Evolutionary conservation across 2,888 invertebrate genomes (phyloP), one percentile per base, ranked within the genome.

Genomic region (Tetranychus truncatus): DNA sequence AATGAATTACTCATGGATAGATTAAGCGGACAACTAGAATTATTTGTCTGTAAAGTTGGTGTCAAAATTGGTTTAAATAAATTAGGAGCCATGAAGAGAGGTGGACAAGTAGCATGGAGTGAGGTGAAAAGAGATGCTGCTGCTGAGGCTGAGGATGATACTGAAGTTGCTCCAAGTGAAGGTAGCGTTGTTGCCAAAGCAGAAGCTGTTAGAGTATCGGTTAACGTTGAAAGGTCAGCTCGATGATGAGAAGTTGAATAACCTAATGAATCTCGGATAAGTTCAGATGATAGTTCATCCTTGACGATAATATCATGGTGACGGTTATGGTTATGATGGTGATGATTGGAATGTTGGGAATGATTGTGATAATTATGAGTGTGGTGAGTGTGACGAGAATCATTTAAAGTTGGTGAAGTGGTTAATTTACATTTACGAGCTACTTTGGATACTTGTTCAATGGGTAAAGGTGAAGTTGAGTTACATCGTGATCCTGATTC

Each of bases 51-150:
- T 55, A 73, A 55, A 45, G 18, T 66, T 55, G 24, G 45, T 4
- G 73, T 20, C 5, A 74, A 55, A 46, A 75, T 75, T 45, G 75
- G 74, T 69, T 75, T 75, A 55, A 75, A 74, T 9, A 75, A 45
- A 18, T 15, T 75, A 44, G 75, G 75, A 45, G 72, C 66, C 66
- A 75, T 72, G 66, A 75, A 75, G 15, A 75, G 45, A 44, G 75
- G 45, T n/a, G 72, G 72, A 72, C 72, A 44, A 8, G 72, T 45
- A 15, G 45, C 20, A 44, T 44, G 20, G 45, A 72, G 72, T 7
- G 72, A 72, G 46, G 55, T 20, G 34, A 21, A 71, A 21, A 72
- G 44, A 34, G 66, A 21, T 6, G 75, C 18, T 66, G 75, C 20
- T n/a, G 71, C 46, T n/a, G 71, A 45, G 21, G 65, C 20, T 24